phyloP scores from a whole-genome alignment of 2,113 vertebrate genomes.

The Opisthocomus hoazin region DNA sequence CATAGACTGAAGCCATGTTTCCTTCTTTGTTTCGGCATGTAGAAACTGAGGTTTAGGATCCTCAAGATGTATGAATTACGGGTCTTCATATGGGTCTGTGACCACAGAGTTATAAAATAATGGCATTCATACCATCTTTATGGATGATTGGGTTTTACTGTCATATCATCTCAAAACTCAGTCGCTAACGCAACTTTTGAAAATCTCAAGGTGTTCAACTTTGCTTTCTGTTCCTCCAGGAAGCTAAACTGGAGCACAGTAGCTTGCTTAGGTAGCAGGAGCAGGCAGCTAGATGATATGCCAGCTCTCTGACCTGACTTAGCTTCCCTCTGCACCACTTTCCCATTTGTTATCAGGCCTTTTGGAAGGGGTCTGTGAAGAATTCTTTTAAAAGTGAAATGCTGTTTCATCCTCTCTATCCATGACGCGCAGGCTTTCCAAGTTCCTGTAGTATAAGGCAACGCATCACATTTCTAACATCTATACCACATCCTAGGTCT shows the following conservation, averaged over 20 bases:
- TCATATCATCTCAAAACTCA: not conserved
- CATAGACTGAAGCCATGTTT: not conserved
- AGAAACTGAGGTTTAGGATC: not conserved
- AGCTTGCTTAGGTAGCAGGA: not conserved
- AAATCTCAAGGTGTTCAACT: not conserved
- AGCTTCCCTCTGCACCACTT: not conserved
- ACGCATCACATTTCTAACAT: not conserved
- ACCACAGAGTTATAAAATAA: not conserved
- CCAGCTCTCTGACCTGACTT: not conserved
- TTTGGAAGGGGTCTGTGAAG: not conserved
- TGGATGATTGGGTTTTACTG: not conserved
- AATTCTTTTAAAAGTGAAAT: not conserved
- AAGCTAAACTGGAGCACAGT: not conserved
- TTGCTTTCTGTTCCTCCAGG: not conserved
- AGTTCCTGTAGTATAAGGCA: not conserved
- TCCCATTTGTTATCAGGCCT: not conserved
- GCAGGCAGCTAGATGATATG: not conserved
- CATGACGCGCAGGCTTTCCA: accelerated
- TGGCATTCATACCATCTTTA: not conserved
- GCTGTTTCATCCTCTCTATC: not conserved
- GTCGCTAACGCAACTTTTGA: not conserved
- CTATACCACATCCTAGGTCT: not conserved
- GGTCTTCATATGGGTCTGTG: not conserved
- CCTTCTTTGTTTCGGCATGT: not conserved
- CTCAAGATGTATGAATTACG: not conserved